phyloP scores from a whole-genome alignment of 2,888 invertebrate species.

The Drosophila acutilabella region DNA sequence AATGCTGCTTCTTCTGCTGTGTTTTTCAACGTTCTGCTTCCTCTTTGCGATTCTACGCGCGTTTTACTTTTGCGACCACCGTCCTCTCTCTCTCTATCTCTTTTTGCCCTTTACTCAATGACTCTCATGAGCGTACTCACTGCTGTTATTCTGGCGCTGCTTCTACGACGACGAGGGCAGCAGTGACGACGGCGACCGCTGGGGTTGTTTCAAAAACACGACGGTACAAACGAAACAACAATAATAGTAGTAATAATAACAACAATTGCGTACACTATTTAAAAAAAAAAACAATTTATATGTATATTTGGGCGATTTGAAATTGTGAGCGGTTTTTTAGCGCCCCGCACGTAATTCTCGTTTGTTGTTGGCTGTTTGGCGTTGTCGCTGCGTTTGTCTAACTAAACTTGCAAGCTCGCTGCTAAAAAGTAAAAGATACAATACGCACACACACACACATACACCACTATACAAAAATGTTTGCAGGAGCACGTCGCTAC shows the following conservation, averaged over 20 bases:
- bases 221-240: constrained; percentile 12
- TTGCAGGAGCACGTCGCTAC: constrained; percentile 63
- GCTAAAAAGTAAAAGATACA: constrained; percentile 78
- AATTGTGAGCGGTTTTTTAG: constrained; percentile 34
- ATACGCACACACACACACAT: constrained; percentile 52
- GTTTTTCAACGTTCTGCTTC: constrained; percentile 47
- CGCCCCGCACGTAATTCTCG: constrained; percentile 65
- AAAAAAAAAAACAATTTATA: background rate
- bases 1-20: constrained; percentile 39
- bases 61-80: constrained; percentile 64
- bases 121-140: constrained; percentile 34
- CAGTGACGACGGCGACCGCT: constrained; percentile 26
- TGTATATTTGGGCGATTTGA: constrained; percentile 9
- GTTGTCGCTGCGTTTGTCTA: constrained; percentile 67
- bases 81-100: constrained; percentile 32
- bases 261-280: constrained; percentile 31
- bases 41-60: constrained; percentile 62
- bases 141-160: constrained; percentile 11
- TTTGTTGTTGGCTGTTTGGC: constrained; percentile 68
- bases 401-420: constrained; percentile 67
- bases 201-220: constrained; percentile 51
- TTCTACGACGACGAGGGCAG: constrained; percentile 11
- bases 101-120: constrained; percentile 32
- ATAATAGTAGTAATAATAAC: constrained; percentile 25
- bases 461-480: constrained; percentile 47